Evolutionary conservation across 2,113 vertebrate species (phyloP).

Genomic region (Theristicus caerulescens): DNA sequence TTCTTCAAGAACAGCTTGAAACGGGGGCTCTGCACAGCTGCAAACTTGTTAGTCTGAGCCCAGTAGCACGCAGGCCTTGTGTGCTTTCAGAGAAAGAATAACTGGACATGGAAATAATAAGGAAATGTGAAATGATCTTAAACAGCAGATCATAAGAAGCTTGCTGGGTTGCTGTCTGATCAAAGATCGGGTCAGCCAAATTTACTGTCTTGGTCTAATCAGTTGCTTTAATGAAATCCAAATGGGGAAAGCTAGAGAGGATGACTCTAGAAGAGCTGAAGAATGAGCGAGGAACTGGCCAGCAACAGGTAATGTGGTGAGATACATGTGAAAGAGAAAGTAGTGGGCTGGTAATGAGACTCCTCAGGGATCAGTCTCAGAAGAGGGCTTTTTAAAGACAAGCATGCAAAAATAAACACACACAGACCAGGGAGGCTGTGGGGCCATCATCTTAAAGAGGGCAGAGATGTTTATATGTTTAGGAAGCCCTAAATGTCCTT

Average conservation of each 20-base stretch:
- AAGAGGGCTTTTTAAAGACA: background rate
- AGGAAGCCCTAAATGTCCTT: background rate
- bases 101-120: background rate
- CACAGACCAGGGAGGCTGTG: background rate
- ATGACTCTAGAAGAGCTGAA: background rate
- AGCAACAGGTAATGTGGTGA: background rate
- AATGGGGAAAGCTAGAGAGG: background rate
- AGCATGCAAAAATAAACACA: background rate
- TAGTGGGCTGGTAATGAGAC: background rate
- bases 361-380: background rate
- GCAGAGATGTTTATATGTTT: background rate
- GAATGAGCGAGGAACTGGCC: background rate
- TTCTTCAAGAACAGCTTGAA: background rate
- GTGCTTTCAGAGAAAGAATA: background rate
- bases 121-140: background rate
- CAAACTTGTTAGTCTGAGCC: background rate
- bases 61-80: fast-evolving
- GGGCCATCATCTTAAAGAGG: background rate
- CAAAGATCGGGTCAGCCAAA: background rate
- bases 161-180: background rate
- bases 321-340: background rate
- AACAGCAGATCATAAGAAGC: background rate
- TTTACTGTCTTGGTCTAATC: background rate
- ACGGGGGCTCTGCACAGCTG: background rate
- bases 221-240: background rate